Conservation (phyloP, 2,888 invertebrate genomes). For the Spialia ferax region DNA sequence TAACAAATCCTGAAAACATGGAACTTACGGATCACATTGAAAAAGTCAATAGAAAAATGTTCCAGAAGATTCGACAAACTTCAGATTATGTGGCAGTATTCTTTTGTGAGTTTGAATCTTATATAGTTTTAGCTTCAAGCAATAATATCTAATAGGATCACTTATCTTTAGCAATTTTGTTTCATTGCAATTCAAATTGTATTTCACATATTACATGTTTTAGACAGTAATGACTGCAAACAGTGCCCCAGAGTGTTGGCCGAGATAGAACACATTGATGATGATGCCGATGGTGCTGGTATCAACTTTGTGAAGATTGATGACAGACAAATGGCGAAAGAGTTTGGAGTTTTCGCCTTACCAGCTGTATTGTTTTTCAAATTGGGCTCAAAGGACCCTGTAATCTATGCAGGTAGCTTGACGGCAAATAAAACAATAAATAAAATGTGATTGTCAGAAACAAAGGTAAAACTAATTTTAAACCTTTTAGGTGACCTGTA, state of each 20-base stretch:
- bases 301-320: constrained; percentile 98
- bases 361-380: constrained; percentile 97
- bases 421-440: neutral
- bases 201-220: constrained; percentile 82
- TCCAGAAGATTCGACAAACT: constrained; percentile 95
- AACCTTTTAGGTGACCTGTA: constrained; percentile 90
- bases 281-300: constrained; percentile 95
- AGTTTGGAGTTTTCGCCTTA: constrained; percentile 95
- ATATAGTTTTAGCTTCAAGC: neutral
- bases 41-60: constrained; percentile 96
- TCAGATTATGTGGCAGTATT: constrained; percentile 97
- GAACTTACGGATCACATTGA: constrained; percentile 97
- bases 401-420: constrained; percentile 93
- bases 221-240: constrained; percentile 98
- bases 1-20: constrained; percentile 97
- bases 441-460: neutral
- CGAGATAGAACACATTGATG: constrained; percentile 97
- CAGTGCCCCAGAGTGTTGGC: constrained; percentile 95
- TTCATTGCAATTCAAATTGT: constrained; percentile 38
- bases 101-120: constrained; percentile 91
- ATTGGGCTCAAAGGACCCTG: constrained; percentile 94
- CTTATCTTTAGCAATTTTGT: constrained; percentile 23
- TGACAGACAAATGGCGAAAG: constrained; percentile 94
- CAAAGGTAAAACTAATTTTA: neutral
- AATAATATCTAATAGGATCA: too few species aligned